Evolutionary conservation across 2,113 vertebrate species (phyloP), one percentile per base, ranked within the genome.

Genomic region (Pollimyrus isidori): DNA sequence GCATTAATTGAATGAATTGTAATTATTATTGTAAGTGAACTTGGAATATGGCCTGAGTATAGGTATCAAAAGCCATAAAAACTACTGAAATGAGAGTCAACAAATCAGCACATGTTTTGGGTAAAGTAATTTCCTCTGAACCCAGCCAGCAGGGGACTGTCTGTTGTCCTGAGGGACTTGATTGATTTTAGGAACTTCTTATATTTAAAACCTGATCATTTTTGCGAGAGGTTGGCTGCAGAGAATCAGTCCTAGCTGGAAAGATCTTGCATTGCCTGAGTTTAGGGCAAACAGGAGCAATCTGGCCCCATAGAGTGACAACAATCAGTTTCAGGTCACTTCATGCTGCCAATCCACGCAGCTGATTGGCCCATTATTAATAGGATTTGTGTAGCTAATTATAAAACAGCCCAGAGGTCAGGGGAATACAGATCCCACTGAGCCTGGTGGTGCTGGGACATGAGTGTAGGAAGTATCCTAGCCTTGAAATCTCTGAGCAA

Each of bases 251-350:
- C 11, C 35, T 42, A 39, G 4, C 4, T 76, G 62, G n/a, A 65
- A 65, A 26, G n/a, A 26, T 65, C 62, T 30, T 3, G n/a, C 21
- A 52, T 42, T 53, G 73, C 73, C 73, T 42, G 48, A 89, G 42
- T 45, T 65, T 17, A 69, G 46, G 62, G 62, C 87, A 48, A 88
- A 73, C 45, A 58, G 87, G 42, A 85, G 23, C 39, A 62, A 62
- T 85, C 26, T 56, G 23, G 49, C 46, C 83, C 90, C 93, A 85
- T 30, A 69, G 56, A 91, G 89, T 88, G 35, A 90, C 91, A 91
- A 91, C 86, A 91, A 84, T 92, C 89, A 45, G 89, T 95, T 95
- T 93, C 93, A 94, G 95, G 95, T 95, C 95, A 95, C 62, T 92
- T 93, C 89, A 23, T 93, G 90, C 89, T 84, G 91, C 92, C 90